Evolutionary conservation across 2,113 vertebrate species (phyloP).

Genomic region (Odontesthes bonariensis): DNA sequence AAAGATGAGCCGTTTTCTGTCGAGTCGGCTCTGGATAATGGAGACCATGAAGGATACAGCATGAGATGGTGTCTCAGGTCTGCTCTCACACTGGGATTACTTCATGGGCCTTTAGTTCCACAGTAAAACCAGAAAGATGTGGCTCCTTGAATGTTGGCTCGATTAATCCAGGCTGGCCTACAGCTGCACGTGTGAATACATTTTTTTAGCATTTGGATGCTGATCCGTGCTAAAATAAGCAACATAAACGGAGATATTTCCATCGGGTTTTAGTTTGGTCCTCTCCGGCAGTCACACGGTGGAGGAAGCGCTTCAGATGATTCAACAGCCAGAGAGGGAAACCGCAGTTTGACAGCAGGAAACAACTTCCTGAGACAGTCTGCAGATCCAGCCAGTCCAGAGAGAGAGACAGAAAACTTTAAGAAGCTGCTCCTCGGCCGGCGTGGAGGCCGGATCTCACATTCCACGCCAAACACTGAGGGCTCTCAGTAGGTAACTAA

Average conservation of each 20-base stretch:
- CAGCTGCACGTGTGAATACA: background rate
- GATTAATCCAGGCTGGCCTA: background rate
- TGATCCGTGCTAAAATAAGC: background rate
- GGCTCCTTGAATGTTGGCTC: too few relatives aligned
- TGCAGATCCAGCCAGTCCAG: slow-evolving; percentile 24
- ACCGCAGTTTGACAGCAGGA: slow-evolving; percentile 45
- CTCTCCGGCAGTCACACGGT: background rate
- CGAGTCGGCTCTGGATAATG: too few relatives aligned
- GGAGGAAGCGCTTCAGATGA: slow-evolving; percentile 56
- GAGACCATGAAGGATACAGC: too few relatives aligned
- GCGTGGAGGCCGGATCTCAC: slow-evolving; percentile 36
- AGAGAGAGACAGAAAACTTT: slow-evolving; percentile 14
- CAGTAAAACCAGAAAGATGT: background rate
- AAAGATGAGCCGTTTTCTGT: too few relatives aligned
- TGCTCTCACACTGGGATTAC: too few relatives aligned
- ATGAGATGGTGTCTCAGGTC: too few relatives aligned
- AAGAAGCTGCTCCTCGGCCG: slow-evolving; percentile 19
- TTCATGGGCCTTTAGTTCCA: too few relatives aligned
- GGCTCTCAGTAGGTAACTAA: slow-evolving; percentile 40
- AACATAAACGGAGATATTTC: background rate
- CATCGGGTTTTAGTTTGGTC: slow-evolving; percentile 1
- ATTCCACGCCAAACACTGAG: slow-evolving; percentile 34
- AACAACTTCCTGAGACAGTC: slow-evolving; percentile 57
- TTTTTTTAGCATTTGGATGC: background rate
- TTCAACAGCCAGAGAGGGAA: slow-evolving; percentile 35